phyloP scores from a whole-genome alignment of 1,140 invertebrate species.

The Zophobas atratus region DNA sequence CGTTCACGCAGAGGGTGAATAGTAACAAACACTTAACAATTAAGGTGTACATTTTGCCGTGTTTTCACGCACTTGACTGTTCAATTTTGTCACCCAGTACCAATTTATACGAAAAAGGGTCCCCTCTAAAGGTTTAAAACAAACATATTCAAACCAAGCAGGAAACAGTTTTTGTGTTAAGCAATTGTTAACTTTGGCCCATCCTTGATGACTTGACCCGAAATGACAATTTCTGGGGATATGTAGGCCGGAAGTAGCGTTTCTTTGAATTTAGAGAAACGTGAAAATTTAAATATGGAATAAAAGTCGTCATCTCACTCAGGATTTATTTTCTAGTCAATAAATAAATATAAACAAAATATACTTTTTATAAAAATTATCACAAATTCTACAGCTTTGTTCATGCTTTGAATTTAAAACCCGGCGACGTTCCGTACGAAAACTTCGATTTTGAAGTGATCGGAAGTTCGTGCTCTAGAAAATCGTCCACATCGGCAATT shows the following conservation, averaged over 20 bases:
- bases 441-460: conserved; percentile 55
- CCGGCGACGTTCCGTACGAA: conserved; percentile 66
- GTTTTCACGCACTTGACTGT: background rate
- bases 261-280: too few relatives aligned
- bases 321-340: too few relatives aligned
- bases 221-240: conserved; percentile 1
- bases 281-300: too few relatives aligned
- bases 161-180: conserved; percentile 2
- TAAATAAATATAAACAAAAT: too few relatives aligned
- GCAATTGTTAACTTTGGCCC: conserved; percentile 37
- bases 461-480: conserved; percentile 57
- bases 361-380: background rate
- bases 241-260: conserved; percentile 16
- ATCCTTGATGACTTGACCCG: conserved; percentile 25
- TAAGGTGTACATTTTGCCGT: background rate
- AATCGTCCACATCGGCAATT: conserved; percentile 62
- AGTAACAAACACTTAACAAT: too few relatives aligned
- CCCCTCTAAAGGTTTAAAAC: background rate
- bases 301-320: too few relatives aligned
- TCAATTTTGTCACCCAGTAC: background rate
- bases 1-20: too few relatives aligned
- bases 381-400: background rate
- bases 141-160: background rate
- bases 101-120: background rate
- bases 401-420: conserved; percentile 62